Evolutionary conservation across 2,113 vertebrate genomes (phyloP).

Genomic region (Camelus bactrianus): DNA sequence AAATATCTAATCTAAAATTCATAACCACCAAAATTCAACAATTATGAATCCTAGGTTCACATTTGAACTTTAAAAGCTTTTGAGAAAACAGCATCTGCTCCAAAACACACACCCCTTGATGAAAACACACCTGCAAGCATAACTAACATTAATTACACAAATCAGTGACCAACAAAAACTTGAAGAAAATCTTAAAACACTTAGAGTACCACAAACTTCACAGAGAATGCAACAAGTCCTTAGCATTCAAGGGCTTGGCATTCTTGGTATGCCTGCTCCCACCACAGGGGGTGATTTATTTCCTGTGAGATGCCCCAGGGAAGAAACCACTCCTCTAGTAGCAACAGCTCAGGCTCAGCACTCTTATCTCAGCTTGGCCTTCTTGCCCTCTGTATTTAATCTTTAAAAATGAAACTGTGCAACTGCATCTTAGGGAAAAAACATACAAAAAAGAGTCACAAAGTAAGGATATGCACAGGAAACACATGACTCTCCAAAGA

Average conservation of each 20-base stretch:
- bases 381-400: neutral
- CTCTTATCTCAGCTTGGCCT: neutral
- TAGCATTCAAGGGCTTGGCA: no score
- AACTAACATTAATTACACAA: conserved; percentile 35
- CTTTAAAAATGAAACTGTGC: neutral
- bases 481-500: neutral
- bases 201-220: neutral
- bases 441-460: neutral
- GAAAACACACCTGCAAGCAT: neutral
- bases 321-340: neutral
- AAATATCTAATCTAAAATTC: conserved; percentile 55
- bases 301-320: neutral
- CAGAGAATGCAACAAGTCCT: neutral
- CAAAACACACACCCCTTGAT: conserved; percentile 24
- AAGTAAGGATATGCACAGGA: conserved; percentile 9
- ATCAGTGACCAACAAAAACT: neutral
- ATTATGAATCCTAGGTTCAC: neutral
- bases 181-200: neutral
- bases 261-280: neutral
- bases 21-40: conserved; percentile 18
- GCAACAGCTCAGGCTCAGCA: neutral
- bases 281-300: neutral
- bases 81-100: conserved; percentile 53
- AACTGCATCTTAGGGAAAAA: neutral
- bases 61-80: conserved; percentile 32